Evolutionary conservation across 2,888 invertebrate species (phyloP), one percentile per base, ranked within the genome.

Genomic region (Beris morrisii): DNA sequence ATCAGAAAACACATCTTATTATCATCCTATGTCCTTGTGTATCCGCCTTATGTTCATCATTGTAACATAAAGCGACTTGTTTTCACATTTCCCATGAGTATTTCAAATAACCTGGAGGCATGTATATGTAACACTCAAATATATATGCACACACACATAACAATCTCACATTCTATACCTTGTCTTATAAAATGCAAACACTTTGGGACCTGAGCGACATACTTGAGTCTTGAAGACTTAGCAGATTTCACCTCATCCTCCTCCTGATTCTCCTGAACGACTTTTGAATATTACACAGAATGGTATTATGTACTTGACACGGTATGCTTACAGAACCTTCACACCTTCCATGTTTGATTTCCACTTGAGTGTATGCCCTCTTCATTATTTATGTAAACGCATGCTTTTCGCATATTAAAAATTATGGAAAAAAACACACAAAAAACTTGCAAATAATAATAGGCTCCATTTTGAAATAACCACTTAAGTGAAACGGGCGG

Each of bases 121-220:
- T 22, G 22, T 22, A 22, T 9, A 38, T 7, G 38, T 38, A 38
- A 38, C 38, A 38, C 38, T 38, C 38, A 22, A 22, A 22, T 22
- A 22, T 22, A 22, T 22, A 22, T 22, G 38, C 61, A 38, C 50
- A 38, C 52, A 52, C 61, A 61, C 52, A 61, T 38, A 50, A 22
- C 50, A 5, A 38, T 38, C 9, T 38, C 38, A 38, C 3, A 22
- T 22, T 22, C 22, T 22, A 22, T 22, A 22, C 50, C 50, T 61
- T 61, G 50, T 61, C 61, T 61, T 61, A 50, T 61, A 52, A 61
- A 50, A 61, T 61, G 52, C 61, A 61, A 61, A 61, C 61, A 61
- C 61, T 61, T 38, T 61, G 61, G 46, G 30, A 52, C 32, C 61
- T 52, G 50, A 61, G 30, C 48, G 48, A 31, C 52, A 52, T 38